These are phyloP conservation scores for Eupsittula cactorum DNA, from an alignment of 2,113 vertebrate genomes.

Conservation along the genomic window DNA sequence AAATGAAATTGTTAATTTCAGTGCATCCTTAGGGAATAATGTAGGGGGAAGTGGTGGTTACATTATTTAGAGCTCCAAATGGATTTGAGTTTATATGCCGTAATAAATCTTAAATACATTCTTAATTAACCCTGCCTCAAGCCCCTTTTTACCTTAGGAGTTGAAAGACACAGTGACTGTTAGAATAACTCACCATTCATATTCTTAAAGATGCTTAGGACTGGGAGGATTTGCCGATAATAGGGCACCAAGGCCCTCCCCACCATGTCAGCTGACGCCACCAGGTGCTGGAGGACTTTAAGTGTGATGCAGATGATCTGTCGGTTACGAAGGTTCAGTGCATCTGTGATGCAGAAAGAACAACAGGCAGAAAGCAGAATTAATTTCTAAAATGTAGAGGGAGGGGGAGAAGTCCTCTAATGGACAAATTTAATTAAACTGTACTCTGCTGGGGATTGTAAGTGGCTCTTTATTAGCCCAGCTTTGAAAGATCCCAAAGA, in stretches of 20 bases:
- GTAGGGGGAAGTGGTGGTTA: background rate
- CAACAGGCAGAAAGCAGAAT: constrained; percentile 46
- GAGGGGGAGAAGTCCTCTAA: constrained; percentile 27
- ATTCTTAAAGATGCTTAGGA: constrained; percentile 96
- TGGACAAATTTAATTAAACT: constrained; percentile 68
- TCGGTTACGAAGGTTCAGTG: constrained; percentile 90
- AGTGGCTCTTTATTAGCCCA: constrained; percentile 53
- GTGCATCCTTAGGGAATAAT: constrained; percentile 34
- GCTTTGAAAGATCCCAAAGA: constrained; percentile 71
- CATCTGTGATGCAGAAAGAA: constrained; percentile 78
- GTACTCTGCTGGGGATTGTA: constrained; percentile 57
- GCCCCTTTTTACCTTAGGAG: background rate
- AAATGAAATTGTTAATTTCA: constrained; percentile 65
- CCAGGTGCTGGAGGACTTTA: constrained; percentile 93
- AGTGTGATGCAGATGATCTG: constrained; percentile 90
- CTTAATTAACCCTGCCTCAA: constrained; percentile 58
- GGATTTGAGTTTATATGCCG: constrained; percentile 55
- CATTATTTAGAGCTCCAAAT: constrained; percentile 54
- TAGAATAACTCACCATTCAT: constrained; percentile 85
- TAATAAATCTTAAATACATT: constrained; percentile 59
- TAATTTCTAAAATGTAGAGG: constrained; percentile 38
- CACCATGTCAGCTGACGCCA: constrained; percentile 88
- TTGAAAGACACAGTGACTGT: background rate
- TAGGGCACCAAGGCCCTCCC: constrained; percentile 92
- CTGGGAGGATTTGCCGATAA: constrained; percentile 91